These are phyloP conservation scores for Cephalopterus ornatus DNA, from an alignment of 2,113 vertebrate genomes.

Conservation along the genomic window DNA sequence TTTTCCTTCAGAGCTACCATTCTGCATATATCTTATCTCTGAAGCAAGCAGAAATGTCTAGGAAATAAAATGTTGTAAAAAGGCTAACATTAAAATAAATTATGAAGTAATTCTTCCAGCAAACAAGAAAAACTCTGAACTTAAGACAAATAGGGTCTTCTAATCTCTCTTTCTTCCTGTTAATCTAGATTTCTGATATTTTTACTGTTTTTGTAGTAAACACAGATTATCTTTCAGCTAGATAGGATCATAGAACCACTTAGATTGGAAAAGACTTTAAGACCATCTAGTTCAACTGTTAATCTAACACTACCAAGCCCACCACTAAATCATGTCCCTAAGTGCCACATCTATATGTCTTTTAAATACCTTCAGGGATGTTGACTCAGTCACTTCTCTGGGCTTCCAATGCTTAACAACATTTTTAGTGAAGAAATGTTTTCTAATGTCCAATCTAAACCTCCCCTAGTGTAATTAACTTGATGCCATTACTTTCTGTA, in stretches of 20 bases:
- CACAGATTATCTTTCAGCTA: neutral
- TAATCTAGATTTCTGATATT: neutral
- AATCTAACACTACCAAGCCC: neutral
- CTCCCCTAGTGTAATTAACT: neutral
- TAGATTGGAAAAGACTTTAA: neutral
- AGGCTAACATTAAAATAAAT: conserved; percentile 12
- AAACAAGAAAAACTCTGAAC: conserved; percentile 7
- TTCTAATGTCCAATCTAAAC: neutral
- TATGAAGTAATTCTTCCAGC: conserved; percentile 33
- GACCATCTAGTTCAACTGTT: neutral
- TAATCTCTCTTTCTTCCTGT: neutral
- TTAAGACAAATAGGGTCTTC: neutral
- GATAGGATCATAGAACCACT: neutral
- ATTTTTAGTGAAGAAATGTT: neutral
- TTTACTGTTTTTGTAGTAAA: neutral
- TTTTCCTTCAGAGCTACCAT: neutral
- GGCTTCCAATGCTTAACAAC: neutral
- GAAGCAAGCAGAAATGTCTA: neutral
- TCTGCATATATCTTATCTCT: neutral
- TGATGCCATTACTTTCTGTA: neutral
- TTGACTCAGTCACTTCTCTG: neutral
- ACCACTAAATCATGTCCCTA: neutral
- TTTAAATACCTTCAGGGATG: neutral
- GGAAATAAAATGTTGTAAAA: conserved; percentile 34
- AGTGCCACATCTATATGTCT: neutral